Base-by-base conservation (phyloP, 2,888 invertebrate genomes). In the Lathronympha strigana region DNA sequence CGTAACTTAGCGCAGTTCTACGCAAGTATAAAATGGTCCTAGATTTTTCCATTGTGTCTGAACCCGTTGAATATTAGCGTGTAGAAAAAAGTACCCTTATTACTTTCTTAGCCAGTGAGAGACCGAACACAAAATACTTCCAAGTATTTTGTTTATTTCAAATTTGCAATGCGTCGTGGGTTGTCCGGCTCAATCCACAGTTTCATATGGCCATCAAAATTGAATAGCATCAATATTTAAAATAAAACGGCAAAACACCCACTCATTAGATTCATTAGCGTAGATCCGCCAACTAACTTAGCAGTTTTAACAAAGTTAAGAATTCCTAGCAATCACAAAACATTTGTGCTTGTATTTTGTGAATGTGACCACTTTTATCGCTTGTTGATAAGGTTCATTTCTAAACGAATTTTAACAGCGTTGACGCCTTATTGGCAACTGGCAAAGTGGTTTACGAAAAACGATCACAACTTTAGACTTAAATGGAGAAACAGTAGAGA, bases 231-330 rank as follows among this genome's bases (percentile, higher is more conserved):
- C 33, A 36, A 28, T 47, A 49, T 23, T n/a, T 54, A 31, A 36
- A n/a, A 36, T 21, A 21, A 36, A 47, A 63, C 54, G 45, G 47
- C 6, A 31, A 31, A 50, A 31, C 50, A 50, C 63, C 40, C 63
- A 55, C 50, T 50, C 58, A 43, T 23, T 63, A 54, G 43, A 21
- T 49, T 55, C 40, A 55, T 63, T 63, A 57, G 57, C 55, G 21
- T 17, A 49, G 19, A 4, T 40, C 31, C 9, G n/a, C 63, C 19
- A 50, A 49, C 21, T 57, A 28, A 63, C 55, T 63, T 63, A 57
- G 28, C 49, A 15, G n/a, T 31, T 61, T 53, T 11, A n/a, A 31
- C 11, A 8, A 9, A 43, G 4, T 19, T 53, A 4, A 58, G n/a
- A 47, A 11, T n/a, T 4, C 2, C 1, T 13, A 21, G 21, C 21